Conservation (phyloP, 2,113 vertebrate species). For the Mirounga angustirostris region DNA sequence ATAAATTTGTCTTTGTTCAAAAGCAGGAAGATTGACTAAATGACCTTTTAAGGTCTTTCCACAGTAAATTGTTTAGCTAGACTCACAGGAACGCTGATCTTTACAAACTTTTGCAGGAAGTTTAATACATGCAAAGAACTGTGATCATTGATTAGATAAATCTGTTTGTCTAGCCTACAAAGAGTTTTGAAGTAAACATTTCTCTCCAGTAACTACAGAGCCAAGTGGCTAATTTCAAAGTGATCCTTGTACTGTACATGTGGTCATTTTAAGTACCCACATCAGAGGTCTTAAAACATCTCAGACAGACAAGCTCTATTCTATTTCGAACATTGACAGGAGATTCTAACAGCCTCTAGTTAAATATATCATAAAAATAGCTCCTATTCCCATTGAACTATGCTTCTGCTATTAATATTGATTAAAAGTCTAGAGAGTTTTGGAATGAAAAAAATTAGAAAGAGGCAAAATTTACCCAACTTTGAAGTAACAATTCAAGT, state of each 20-base stretch:
- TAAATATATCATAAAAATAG: conserved; percentile 50
- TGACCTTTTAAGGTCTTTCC: neutral
- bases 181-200: neutral
- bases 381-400: neutral
- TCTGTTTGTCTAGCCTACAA: neutral
- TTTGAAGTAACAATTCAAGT: conserved; percentile 19
- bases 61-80: neutral
- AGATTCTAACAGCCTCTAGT: neutral
- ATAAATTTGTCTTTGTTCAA: neutral
- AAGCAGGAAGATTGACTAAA: neutral
- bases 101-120: neutral
- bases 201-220: neutral
- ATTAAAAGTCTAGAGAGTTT: neutral
- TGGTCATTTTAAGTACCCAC: neutral
- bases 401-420: neutral
- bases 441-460: neutral
- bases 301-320: neutral
- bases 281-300: conserved; percentile 36
- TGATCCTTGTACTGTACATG: neutral
- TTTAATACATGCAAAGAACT: neutral
- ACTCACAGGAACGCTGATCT: neutral
- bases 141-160: neutral
- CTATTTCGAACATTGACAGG: neutral
- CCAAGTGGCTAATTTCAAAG: neutral
- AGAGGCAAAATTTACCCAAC: neutral